Percentiles rank a stretch among this genome's conserved stretches.
Conservation (phyloP, 2,113 vertebrate genomes). For the Peromyscus californicus region DNA sequence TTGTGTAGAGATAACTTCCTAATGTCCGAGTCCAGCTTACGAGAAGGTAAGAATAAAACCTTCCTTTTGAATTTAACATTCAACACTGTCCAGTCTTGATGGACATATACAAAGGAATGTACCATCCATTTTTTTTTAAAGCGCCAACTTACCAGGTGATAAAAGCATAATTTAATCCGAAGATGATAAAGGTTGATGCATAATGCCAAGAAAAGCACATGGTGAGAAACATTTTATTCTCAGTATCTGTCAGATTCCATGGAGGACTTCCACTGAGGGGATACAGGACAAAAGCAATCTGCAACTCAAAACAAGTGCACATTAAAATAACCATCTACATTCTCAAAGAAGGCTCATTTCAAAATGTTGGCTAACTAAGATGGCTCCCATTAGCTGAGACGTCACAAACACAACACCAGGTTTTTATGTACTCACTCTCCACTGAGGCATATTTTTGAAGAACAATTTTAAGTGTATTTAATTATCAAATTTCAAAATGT, state of each 20-base stretch:
- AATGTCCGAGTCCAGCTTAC: neutral
- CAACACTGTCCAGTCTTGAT: neutral
- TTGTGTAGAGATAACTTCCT: neutral
- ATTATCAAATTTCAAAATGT: constrained; percentile 30
- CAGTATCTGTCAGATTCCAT: constrained; percentile 93
- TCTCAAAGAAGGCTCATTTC: neutral
- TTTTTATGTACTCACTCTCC: neutral
- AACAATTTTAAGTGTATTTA: constrained; percentile 8
- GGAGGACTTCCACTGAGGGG: constrained; percentile 90
- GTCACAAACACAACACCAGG: neutral
- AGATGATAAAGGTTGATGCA: constrained; percentile 89
- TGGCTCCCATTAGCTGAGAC: neutral
- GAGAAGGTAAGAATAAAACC: constrained; percentile 19
- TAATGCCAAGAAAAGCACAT: constrained; percentile 99
- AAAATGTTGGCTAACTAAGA: constrained; percentile 12
- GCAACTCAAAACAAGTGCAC: constrained; percentile 69
- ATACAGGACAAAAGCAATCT: constrained; percentile 96
- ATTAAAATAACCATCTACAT: constrained; percentile 29
- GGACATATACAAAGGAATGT: neutral
- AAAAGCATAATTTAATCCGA: constrained; percentile 89
- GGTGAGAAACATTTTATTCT: constrained; percentile 94
- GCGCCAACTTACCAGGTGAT: constrained; percentile 92
- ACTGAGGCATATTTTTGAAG: neutral
- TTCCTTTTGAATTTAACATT: constrained; percentile 12
- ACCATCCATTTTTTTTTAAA: neutral